These are phyloP conservation scores for Vanacampus margaritifer DNA, from an alignment of 2,113 vertebrate species.

Conservation along the genomic window DNA sequence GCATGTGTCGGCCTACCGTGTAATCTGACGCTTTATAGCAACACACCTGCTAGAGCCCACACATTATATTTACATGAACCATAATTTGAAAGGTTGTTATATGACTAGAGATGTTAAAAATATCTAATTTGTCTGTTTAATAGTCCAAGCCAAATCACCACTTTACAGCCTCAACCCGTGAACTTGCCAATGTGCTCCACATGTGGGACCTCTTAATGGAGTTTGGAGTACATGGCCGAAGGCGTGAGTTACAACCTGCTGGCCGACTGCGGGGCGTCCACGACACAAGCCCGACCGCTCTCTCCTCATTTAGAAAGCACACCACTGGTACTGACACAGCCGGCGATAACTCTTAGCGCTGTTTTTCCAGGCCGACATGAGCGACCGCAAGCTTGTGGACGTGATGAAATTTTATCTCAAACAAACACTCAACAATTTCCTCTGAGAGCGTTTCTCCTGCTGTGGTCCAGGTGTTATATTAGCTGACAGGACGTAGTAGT, in stretches of 20 bases:
- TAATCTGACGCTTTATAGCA: conserved; percentile 8
- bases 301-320: conserved; percentile 47
- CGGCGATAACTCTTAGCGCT: conserved; percentile 35
- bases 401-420: conserved; percentile 55
- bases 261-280: conserved; percentile 34
- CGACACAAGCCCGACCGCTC: conserved; percentile 3
- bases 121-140: conserved; percentile 50
- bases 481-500: neutral
- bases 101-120: conserved; percentile 39
- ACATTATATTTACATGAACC: conserved; percentile 39
- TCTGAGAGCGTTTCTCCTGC: conserved; percentile 28
- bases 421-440: conserved; percentile 52
- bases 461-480: conserved; percentile 9
- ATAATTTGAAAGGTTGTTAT: conserved; percentile 25
- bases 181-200: conserved; percentile 44
- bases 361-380: conserved; percentile 35
- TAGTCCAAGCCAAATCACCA: conserved; percentile 25
- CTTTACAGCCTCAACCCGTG: conserved; percentile 30
- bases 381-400: conserved; percentile 35
- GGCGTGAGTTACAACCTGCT: conserved; percentile 56
- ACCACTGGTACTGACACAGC: conserved; percentile 43
- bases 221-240: conserved; percentile 44
- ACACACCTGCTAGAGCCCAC: conserved; percentile 39
- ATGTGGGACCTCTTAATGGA: conserved; percentile 62
- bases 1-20: conserved; percentile 30